phyloP scores from a whole-genome alignment of 2,888 invertebrate genomes.

The Trichogramma evanescens region DNA sequence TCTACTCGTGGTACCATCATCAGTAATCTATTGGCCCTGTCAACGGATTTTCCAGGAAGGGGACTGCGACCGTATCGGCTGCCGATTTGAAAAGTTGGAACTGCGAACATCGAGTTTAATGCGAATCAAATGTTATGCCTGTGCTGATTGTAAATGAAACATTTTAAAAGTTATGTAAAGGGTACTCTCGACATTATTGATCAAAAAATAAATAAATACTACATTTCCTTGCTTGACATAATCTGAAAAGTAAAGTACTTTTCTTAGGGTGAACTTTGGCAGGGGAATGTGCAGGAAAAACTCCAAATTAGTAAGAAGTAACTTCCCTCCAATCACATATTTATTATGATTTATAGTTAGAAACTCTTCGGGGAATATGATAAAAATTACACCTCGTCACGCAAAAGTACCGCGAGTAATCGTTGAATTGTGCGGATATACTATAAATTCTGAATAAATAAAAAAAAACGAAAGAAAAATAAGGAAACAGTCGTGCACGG shows the following conservation, averaged over 20 bases:
- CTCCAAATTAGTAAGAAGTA: too few species aligned
- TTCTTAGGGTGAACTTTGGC: too few species aligned
- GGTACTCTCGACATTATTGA: background rate
- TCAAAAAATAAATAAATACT: background rate
- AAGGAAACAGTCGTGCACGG: too few species aligned
- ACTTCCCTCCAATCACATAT: too few species aligned
- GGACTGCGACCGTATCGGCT: conserved; percentile 36
- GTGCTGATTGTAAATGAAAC: background rate
- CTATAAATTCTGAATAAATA: background rate
- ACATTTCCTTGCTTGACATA: background rate
- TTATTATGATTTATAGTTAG: too few species aligned
- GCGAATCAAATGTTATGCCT: background rate
- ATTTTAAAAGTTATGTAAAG: background rate
- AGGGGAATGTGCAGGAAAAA: too few species aligned
- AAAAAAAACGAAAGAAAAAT: background rate
- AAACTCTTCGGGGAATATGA: too few species aligned
- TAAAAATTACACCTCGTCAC: too few species aligned
- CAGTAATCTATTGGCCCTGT: conserved; percentile 21
- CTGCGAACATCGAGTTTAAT: conserved; percentile 4
- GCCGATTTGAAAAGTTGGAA: conserved; percentile 27
- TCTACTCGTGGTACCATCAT: conserved; percentile 35
- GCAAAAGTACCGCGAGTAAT: too few species aligned
- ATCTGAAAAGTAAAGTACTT: too few species aligned
- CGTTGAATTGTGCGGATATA: too few species aligned
- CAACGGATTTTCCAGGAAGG: conserved; percentile 11